Evolutionary conservation across 2,797 vertebrate genomes (phyloP).

Genomic region (Sebastes minor): DNA sequence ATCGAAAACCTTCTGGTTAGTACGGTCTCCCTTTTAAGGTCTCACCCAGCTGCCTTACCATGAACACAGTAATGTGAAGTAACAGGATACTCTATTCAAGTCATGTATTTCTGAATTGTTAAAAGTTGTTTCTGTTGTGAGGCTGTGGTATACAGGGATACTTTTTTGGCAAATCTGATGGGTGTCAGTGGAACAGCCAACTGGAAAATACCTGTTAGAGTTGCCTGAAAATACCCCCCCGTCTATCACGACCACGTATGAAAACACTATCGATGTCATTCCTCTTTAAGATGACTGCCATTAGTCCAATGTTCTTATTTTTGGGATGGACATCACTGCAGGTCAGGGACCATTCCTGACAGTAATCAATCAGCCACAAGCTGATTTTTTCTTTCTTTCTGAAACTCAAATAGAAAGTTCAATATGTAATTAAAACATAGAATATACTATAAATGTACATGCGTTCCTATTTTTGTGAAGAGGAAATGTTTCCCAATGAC

Average conservation of each 20-base stretch:
- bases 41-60: constrained; percentile 73
- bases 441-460: constrained; percentile 73
- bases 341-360: constrained; percentile 73
- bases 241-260: constrained; percentile 40
- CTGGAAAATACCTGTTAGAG: not conserved
- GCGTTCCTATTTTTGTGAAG: constrained; percentile 80
- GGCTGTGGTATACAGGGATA: constrained; percentile 35
- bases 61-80: constrained; percentile 10
- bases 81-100: not conserved
- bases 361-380: constrained; percentile 37
- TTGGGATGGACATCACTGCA: constrained; percentile 64
- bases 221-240: constrained; percentile 9
- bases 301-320: constrained; percentile 47
- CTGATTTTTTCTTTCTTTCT: constrained; percentile 46
- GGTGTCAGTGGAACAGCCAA: not conserved
- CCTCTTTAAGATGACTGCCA: constrained; percentile 71
- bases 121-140: not conserved
- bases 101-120: constrained; percentile 3
- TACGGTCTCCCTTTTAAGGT: constrained; percentile 24
- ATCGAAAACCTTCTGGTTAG: constrained; percentile 2
- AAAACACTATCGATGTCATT: constrained; percentile 66
- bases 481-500: constrained; percentile 75
- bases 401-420: constrained; percentile 48
- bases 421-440: constrained; percentile 67
- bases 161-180: not conserved